Base-by-base conservation (phyloP, 2,888 invertebrate genomes). In the Carabus problematicus region DNA sequence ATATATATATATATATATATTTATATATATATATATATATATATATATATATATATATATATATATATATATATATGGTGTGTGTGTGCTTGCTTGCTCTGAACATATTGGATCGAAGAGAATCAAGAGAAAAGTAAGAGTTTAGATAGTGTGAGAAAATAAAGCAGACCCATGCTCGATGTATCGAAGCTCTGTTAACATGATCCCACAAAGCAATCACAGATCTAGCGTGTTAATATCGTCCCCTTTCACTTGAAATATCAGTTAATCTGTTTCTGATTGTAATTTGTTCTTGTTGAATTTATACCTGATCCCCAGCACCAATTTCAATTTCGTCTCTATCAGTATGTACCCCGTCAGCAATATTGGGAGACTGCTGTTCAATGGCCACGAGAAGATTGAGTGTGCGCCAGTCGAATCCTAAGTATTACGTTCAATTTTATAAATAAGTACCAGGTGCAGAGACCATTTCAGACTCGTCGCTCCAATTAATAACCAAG, bases 331-430 rank as follows among this genome's bases (percentile, higher is more conserved):
- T 87, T 82, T 96, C 96, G 78, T 90, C 89, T 81, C 92, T 89
- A 85, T 91, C 87, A 78, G 87, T 82, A 85, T 98, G 94, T 71
- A 99, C 98, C 81, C 98, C 98, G 78, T 91, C 89, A 74, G 97
- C 97, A 83, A 98, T 98, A 86, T 98, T 91, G 76, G 93, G 92
- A 77, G 94, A 94, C 86, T 98, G 98, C 84, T 97, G 91, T 85
- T 99, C 98, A 82, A 99, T 86, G 78, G 98, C 98, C 85, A 98
- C 93, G 86, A 99, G 90, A 79, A 99, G 94, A 87, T 98, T 98
- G 88, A 98, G 93, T 77, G 98, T 98, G 84, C 94, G 95, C 92
- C 95, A 97, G 91, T 99, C 99, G 89, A 99, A 98, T 86, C 97
- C 97, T 97, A 87, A 78, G 83, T 77, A 72, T 79, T 64, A 58